A percentile compares a stretch with the other conserved stretches of the same genome.
These are phyloP conservation scores for Acrocera orbiculus DNA, from an alignment of 2,888 invertebrate genomes.

Conservation along the genomic window DNA sequence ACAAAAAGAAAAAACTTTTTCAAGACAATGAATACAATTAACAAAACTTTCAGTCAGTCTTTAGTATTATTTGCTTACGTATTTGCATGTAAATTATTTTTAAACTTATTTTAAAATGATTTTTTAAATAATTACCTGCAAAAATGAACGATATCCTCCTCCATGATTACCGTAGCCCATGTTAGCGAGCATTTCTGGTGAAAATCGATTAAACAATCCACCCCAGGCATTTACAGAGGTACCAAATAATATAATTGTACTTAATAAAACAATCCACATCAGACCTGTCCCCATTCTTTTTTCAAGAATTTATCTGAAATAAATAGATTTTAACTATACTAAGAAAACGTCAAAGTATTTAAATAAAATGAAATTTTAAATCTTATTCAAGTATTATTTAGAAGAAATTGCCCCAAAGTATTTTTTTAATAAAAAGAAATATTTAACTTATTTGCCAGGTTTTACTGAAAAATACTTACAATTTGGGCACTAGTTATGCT, in stretches of 20 bases:
- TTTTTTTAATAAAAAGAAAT: too few relatives aligned
- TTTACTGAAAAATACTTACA: too few relatives aligned
- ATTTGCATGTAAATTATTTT: background rate
- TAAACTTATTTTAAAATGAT: background rate
- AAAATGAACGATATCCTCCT: constrained; percentile 28
- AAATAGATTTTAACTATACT: too few relatives aligned
- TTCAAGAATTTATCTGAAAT: too few relatives aligned
- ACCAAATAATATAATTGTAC: constrained; percentile 17
- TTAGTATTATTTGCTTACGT: background rate
- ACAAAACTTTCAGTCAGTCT: background rate
- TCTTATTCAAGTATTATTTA: too few relatives aligned
- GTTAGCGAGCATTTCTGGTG: constrained; percentile 69
- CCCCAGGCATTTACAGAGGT: constrained; percentile 49
- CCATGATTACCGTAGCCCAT: constrained; percentile 57
- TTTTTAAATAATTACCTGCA: constrained; percentile 32
- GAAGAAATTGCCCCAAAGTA: too few relatives aligned
- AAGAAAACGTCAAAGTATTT: too few relatives aligned
- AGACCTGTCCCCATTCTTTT: constrained; percentile 22
- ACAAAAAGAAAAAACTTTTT: too few relatives aligned
- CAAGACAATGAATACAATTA: too few relatives aligned
- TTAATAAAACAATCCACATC: constrained; percentile 18
- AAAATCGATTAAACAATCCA: constrained; percentile 69
- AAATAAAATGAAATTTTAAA: too few relatives aligned
- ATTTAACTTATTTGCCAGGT: too few relatives aligned
- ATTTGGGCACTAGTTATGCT: too few relatives aligned